These are phyloP conservation scores for Scaeva pyrastri DNA, from an alignment of 2,888 invertebrate genomes.

Conservation along the genomic window DNA sequence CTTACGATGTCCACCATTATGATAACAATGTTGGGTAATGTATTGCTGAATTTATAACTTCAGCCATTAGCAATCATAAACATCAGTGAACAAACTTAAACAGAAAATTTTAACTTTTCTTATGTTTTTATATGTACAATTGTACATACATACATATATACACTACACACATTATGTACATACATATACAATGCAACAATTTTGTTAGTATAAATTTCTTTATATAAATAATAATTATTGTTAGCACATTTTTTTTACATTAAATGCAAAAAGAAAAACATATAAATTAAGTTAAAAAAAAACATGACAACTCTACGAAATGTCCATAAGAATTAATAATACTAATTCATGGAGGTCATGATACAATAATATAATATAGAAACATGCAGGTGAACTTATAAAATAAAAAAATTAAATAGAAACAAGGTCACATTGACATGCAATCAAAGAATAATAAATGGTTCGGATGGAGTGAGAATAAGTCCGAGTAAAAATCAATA, in stretches of 20 bases:
- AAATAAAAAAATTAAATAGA: neutral
- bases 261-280: conserved; percentile 2
- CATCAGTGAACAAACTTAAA: conserved; percentile 31
- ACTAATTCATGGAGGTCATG: conserved; percentile 43
- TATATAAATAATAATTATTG: neutral
- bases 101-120: conserved; percentile 27
- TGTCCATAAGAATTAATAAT: conserved; percentile 36
- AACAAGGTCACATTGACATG: conserved; percentile 47
- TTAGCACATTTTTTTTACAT: conserved; percentile 71
- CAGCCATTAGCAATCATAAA: conserved; percentile 78
- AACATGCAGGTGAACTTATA: conserved; percentile 16
- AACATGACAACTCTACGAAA: conserved; percentile 39
- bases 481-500: conserved; percentile 27
- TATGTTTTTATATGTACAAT: conserved; percentile 36
- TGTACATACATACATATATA: neutral
- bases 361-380: conserved; percentile 35
- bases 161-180: neutral
- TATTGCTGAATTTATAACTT: conserved; percentile 82
- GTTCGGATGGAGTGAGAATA: conserved; percentile 1
- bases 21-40: conserved; percentile 81
- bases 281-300: neutral
- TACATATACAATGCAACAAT: neutral
- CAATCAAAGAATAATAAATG: conserved; percentile 38
- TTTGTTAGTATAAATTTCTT: neutral
- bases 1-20: conserved; percentile 80